Base-by-base conservation (phyloP, 2,888 invertebrate species). In the Aphidoletes aphidimyza region DNA sequence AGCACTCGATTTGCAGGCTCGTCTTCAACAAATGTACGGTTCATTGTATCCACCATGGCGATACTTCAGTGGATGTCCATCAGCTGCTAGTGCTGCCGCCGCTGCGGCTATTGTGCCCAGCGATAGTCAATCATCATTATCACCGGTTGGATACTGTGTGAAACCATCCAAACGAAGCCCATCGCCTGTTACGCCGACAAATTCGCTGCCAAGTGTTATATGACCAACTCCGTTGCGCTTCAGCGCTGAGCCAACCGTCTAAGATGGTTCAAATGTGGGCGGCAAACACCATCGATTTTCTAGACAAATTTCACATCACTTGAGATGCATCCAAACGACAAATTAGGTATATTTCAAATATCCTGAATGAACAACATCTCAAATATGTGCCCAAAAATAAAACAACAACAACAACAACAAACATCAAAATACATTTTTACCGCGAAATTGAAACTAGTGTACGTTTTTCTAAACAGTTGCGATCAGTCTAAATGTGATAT, bases 191-290 rank as follows among this genome's bases (percentile, higher is more conserved):
- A 81, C n/a, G 22, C 34, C 84, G 5, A 84, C 84, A 85, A 59
- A 81, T 30, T 36, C 84, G 47, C 88, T 89, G 69, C 88, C 89
- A 1, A 90, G 89, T 86, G 89, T 90, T 86, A 90, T 90, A 89
- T 90, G 90, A 90, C 90, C 90, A 87, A 90, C 90, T 89, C 90
- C 90, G 47, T 86, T 90, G 88, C 90, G 90, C 88, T 90, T 88
- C 87, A 89, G 89, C 87, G 89, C 89, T 86, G 88, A 84, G 83
- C 49, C 83, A 59, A 39, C 84, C 34, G 84, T 84, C 17, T 84
- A 84, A 47, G n/a, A 30, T 37, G 34, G 22, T 45, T n/a, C 34
- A 49, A 34, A 34, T 37, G 19, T n/a, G 39, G 0, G 17, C 14
- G 5, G 0, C 30, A 69, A 34, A 14, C 42, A 42, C 14, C 42